Percentiles rank a stretch among this genome's conserved stretches.
Evolutionary conservation across 2,113 vertebrate genomes (phyloP).

Genomic region (Oophaga pumilio): DNA sequence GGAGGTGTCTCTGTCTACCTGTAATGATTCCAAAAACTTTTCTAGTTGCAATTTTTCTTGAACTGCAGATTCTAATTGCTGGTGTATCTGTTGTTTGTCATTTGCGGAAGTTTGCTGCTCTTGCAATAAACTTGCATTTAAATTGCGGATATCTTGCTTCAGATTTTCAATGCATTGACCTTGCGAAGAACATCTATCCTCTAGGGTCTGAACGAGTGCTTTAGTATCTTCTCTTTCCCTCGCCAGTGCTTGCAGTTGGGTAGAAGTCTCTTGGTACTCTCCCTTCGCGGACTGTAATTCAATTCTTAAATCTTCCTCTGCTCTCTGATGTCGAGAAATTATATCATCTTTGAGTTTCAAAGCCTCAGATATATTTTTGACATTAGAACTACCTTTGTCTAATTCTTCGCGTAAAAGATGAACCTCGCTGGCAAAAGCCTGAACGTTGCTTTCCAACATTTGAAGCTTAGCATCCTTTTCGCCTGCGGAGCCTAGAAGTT

Average conservation of each 20-base stretch:
- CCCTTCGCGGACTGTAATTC: conserved; percentile 74
- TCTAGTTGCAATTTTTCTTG: conserved; percentile 71
- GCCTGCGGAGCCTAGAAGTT: conserved; percentile 64
- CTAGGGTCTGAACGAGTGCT: conserved; percentile 73
- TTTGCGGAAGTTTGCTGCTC: conserved; percentile 60
- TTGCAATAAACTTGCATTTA: conserved; percentile 71
- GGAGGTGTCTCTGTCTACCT: conserved; percentile 74
- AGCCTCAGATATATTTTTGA: conserved; percentile 63
- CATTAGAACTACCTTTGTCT: conserved; percentile 58
- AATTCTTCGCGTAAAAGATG: conserved; percentile 66
- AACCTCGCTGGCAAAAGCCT: conserved; percentile 68
- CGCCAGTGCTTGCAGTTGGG: conserved; percentile 68
- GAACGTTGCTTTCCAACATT: conserved; percentile 59
- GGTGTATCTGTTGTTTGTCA: conserved; percentile 64
- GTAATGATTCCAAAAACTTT: conserved; percentile 66
- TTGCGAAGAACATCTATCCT: conserved; percentile 72
- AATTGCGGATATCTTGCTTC: conserved; percentile 68
- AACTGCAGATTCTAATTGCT: conserved; percentile 63
- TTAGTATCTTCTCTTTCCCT: conserved; percentile 77
- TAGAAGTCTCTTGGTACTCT: conserved; percentile 73
- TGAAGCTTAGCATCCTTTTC: conserved; percentile 64
- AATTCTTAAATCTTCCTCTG: conserved; percentile 62
- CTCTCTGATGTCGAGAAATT: conserved; percentile 65
- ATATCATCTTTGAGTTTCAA: conserved; percentile 73
- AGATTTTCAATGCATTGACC: conserved; percentile 69